Percentiles rank a stretch among this genome's conserved stretches.
Evolutionary conservation across 2,797 vertebrate genomes (phyloP).

Genomic region (Liparis tanakae): DNA sequence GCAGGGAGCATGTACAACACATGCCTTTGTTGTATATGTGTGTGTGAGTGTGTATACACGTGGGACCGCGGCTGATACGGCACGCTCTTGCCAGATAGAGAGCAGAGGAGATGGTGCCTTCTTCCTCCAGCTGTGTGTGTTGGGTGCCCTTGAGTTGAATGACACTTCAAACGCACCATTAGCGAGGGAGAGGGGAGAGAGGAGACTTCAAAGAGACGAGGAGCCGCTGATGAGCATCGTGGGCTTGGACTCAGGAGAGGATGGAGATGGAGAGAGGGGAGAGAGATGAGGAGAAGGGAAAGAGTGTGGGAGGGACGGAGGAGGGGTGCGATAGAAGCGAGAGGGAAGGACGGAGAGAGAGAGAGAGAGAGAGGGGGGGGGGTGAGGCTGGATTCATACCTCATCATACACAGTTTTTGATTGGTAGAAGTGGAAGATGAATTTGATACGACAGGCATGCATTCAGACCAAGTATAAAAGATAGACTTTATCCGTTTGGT

Average conservation of each 20-base stretch:
- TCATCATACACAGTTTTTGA: constrained; percentile 36
- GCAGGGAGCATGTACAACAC: not conserved
- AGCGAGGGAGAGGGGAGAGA: constrained; percentile 66
- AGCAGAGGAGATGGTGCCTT: constrained; percentile 36
- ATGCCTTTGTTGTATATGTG: constrained; percentile 4
- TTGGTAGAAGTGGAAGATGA: constrained; percentile 3
- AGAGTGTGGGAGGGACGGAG: constrained; percentile 48
- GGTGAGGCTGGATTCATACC: constrained; percentile 23
- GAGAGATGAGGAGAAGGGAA: constrained; percentile 29
- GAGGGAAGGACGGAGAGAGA: constrained; percentile 8
- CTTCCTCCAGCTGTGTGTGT: constrained; percentile 64
- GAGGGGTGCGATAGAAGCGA: constrained; percentile 27
- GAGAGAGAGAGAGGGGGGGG: constrained; percentile 15
- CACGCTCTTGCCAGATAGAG: constrained; percentile 33
- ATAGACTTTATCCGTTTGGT: not conserved
- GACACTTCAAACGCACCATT: constrained; percentile 83
- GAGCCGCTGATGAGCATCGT: constrained; percentile 67
- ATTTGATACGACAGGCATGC: constrained; percentile 20
- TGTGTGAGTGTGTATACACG: not conserved
- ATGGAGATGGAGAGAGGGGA: constrained; percentile 10
- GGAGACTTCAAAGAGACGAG: constrained; percentile 76
- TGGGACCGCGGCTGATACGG: constrained; percentile 14
- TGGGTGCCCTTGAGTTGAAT: constrained; percentile 81
- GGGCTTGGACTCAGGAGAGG: constrained; percentile 66
- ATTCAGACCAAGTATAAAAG: constrained; percentile 4